Conservation (phyloP, 2,888 invertebrate species). For the Scaptomyza tumidula region DNA sequence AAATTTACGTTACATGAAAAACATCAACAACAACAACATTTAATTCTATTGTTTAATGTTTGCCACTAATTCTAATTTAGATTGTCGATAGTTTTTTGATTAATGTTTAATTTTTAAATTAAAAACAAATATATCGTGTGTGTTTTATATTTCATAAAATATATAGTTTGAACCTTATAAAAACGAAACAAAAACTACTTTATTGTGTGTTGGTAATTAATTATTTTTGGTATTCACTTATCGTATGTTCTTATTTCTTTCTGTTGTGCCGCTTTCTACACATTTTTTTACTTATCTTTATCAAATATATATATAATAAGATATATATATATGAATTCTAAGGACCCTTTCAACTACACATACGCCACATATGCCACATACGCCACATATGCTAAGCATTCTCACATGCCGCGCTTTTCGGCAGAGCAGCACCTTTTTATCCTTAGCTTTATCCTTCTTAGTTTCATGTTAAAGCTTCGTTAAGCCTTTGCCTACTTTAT, state of each 20-base stretch:
- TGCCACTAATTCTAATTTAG: constrained; percentile 74
- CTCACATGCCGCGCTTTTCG: constrained; percentile 53
- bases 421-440: constrained; percentile 46
- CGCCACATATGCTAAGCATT: constrained; percentile 31
- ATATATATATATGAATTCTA: constrained; percentile 17
- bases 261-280: constrained; percentile 68
- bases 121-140: constrained; percentile 47
- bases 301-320: constrained; percentile 11
- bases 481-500: constrained; percentile 16
- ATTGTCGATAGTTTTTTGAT: constrained; percentile 63
- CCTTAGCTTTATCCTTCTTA: constrained; percentile 34
- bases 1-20: constrained; percentile 52
- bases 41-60: constrained; percentile 64
- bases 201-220: constrained; percentile 73
- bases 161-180: constrained; percentile 69
- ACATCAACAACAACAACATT: constrained; percentile 3
- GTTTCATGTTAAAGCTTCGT: constrained; percentile 37
- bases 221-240: constrained; percentile 57
- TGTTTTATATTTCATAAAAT: constrained; percentile 53
- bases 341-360: constrained; percentile 33
- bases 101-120: constrained; percentile 54
- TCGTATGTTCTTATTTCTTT: constrained; percentile 46
- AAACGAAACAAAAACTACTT: constrained; percentile 63
- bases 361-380: constrained; percentile 44
- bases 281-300: constrained; percentile 38